phyloP scores from a whole-genome alignment of 2,888 invertebrate species.

The Scrobipalpa costella region DNA sequence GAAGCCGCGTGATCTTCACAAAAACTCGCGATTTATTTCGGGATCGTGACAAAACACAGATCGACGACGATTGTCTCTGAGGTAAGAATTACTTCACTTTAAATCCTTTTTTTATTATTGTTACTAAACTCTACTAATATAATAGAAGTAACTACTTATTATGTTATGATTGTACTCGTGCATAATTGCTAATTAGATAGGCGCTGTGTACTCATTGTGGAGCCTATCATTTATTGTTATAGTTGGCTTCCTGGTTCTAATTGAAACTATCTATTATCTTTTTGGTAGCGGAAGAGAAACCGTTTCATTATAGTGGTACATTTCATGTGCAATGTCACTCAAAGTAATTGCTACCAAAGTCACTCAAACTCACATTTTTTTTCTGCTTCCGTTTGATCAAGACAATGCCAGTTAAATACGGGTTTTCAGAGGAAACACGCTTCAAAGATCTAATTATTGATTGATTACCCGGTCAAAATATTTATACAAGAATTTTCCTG shows the following conservation, averaged over 20 bases:
- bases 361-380: constrained; percentile 26
- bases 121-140: neutral
- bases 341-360: constrained; percentile 35
- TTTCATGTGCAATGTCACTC: constrained; percentile 47
- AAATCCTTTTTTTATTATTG: neutral
- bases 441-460: constrained; percentile 28
- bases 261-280: constrained; percentile 32
- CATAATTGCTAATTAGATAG: constrained; percentile 7
- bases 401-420: constrained; percentile 36
- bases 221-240: constrained; percentile 4
- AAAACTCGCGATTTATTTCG: constrained; percentile 43
- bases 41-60: constrained; percentile 39
- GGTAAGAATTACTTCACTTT: constrained; percentile 41
- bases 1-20: constrained; percentile 49
- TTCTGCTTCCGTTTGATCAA: constrained; percentile 39
- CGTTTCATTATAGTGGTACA: constrained; percentile 30
- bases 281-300: constrained; percentile 39
- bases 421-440: constrained; percentile 35
- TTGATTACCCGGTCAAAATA: neutral
- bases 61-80: constrained; percentile 40
- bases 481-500: constrained; percentile 25
- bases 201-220: neutral
- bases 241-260: constrained; percentile 33
- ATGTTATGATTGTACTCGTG: neutral
- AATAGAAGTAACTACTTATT: neutral